phyloP scores from a whole-genome alignment of 2,888 invertebrate species.

The Machimus rusticus region DNA sequence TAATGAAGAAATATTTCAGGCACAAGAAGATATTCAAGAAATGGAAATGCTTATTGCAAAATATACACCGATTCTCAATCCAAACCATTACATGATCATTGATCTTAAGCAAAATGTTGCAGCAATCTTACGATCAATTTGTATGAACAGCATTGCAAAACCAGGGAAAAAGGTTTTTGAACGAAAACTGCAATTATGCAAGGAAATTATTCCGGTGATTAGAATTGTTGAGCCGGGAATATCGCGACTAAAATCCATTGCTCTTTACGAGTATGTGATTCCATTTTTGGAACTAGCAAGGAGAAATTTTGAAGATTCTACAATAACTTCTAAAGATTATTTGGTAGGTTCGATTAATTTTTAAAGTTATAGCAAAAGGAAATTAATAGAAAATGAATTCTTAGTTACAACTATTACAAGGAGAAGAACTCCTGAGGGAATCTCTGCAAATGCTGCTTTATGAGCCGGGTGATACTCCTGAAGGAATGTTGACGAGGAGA shows the following conservation, averaged over 20 bases:
- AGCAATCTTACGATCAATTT: conserved; percentile 65
- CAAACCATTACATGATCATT: conserved; percentile 73
- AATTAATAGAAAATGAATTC: conserved; percentile 13
- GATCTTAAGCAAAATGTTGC: conserved; percentile 76
- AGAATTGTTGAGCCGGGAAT: conserved; percentile 71
- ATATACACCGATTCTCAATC: conserved; percentile 68
- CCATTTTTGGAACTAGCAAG: conserved; percentile 72
- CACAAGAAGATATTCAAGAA: conserved; percentile 57
- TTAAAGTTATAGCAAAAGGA: not conserved
- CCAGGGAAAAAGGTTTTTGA: conserved; percentile 67
- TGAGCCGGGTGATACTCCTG: conserved; percentile 76
- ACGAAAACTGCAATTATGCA: conserved; percentile 72
- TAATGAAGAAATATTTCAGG: conserved; percentile 62
- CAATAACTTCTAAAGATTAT: conserved; percentile 66
- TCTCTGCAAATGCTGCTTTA: conserved; percentile 73
- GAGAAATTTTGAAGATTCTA: conserved; percentile 66
- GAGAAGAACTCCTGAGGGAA: conserved; percentile 69
- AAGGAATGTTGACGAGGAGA: conserved; percentile 73
- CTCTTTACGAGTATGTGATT: conserved; percentile 77
- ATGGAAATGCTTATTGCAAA: conserved; percentile 66
- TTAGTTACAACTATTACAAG: conserved; percentile 66
- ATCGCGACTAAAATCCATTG: conserved; percentile 68
- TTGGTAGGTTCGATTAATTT: conserved; percentile 56
- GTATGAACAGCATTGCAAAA: conserved; percentile 64
- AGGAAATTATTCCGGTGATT: conserved; percentile 71